A percentile compares a stretch with the other conserved stretches of the same genome.
Evolutionary conservation across 2,888 invertebrate genomes (phyloP).

Genomic region (Thymelicus lineola): DNA sequence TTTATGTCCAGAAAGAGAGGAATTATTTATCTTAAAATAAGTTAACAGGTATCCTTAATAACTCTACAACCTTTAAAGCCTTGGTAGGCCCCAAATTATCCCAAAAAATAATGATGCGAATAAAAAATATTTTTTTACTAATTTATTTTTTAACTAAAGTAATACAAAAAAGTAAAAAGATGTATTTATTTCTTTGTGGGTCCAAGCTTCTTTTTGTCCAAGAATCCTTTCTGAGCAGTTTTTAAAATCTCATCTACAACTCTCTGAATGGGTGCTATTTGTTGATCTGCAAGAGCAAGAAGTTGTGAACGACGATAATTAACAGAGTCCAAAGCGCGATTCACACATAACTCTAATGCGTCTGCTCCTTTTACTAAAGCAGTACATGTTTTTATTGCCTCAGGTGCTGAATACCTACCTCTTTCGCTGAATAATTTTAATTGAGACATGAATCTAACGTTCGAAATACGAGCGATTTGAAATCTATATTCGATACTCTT

Average conservation of each 20-base stretch:
- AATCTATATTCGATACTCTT: slow-evolving; percentile 55
- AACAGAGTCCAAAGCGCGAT: slow-evolving; percentile 54
- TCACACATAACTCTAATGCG: slow-evolving; percentile 58
- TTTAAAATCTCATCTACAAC: slow-evolving; percentile 56
- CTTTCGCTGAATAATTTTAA: slow-evolving; percentile 65
- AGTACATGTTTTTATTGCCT: slow-evolving; percentile 57
- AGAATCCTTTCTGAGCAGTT: slow-evolving; percentile 43
- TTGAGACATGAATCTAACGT: slow-evolving; percentile 62
- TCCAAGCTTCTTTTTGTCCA: slow-evolving; percentile 49
- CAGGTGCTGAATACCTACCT: slow-evolving; percentile 61
- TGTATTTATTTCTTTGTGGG: slow-evolving; percentile 9
- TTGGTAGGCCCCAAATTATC: too few species aligned
- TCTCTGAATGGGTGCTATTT: slow-evolving; percentile 54
- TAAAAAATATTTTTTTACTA: too few species aligned
- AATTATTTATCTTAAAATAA: too few species aligned
- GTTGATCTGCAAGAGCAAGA: slow-evolving; percentile 57
- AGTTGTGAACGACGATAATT: slow-evolving; percentile 57
- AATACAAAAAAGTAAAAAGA: too few species aligned
- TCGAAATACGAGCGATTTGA: slow-evolving; percentile 69
- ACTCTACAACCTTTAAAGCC: too few species aligned
- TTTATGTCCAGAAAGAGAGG: too few species aligned
- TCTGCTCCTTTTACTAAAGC: slow-evolving; percentile 60
- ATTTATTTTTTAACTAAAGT: too few species aligned
- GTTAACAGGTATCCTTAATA: too few species aligned
- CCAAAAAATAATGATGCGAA: too few species aligned